Conservation (phyloP, 2,888 invertebrate genomes). For the Melieria picta region DNA sequence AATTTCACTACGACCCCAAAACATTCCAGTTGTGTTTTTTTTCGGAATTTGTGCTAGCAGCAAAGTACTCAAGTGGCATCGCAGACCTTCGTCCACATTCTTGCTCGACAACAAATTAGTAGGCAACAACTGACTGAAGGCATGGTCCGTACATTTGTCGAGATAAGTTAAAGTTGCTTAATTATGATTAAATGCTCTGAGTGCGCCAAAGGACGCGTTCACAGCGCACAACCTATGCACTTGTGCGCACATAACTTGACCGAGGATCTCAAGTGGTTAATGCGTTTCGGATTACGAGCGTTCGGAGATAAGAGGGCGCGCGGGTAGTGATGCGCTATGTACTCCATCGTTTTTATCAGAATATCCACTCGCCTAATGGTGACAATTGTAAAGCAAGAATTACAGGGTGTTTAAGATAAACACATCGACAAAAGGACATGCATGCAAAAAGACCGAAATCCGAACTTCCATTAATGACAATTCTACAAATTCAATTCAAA, state of each 20-base stretch:
- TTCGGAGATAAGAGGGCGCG: no score
- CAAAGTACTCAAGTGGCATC: slow-evolving; percentile 10
- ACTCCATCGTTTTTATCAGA: no score
- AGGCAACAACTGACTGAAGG: no score
- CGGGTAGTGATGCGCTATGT: no score
- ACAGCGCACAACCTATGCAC: slow-evolving; percentile 7
- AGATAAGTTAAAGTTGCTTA: slow-evolving; percentile 25
- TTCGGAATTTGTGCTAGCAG: not conserved
- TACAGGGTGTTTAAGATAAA: no score
- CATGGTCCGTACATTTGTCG: not conserved
- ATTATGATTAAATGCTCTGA: slow-evolving; percentile 19
- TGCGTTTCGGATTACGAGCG: slow-evolving; percentile 53
- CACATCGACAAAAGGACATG: not conserved
- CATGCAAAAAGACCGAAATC: not conserved
- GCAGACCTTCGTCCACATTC: not conserved
- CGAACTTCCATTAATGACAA: not conserved
- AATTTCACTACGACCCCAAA: not conserved
- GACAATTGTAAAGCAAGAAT: no score
- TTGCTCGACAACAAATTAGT: no score
- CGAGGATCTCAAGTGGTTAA: slow-evolving; percentile 51
- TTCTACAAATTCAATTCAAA: not conserved
- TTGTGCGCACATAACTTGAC: not conserved
- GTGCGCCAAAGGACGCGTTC: no score
- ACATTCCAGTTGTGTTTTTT: slow-evolving; percentile 39
- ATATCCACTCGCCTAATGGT: no score